Evolutionary conservation across 2,797 vertebrate species (phyloP), one percentile per base, ranked within the genome.

Genomic region (Parauchenoglanis ngamensis): DNA sequence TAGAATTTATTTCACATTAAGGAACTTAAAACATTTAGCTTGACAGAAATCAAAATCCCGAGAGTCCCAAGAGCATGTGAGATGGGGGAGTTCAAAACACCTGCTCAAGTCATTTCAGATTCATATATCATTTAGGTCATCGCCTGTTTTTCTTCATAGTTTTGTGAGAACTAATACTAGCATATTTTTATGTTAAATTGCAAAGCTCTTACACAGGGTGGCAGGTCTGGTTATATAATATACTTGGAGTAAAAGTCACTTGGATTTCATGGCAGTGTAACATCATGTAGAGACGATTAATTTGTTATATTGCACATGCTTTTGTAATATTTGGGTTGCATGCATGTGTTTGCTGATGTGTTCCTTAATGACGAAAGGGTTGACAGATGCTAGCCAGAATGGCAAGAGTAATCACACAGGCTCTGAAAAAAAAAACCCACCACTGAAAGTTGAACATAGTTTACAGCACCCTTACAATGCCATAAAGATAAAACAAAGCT

Each of bases 151-250:
- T 1, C 13, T 44, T 40, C 56, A 81, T 25, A 13, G 8, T 61
- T 80, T 25, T 81, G 28, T 10, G 76, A 35, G 17, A 80, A 59
- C 31, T 49, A 82, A 82, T 82, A 10, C 59, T n/a, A 49, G 44
- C 56, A 80, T 25, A 40, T 40, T 25, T 5, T 80, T 17, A 25
- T 13, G 23, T 59, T 17, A 44, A 17, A 28, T 21, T 52, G 13
- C 75, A 54, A 57, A 79, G 54, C 54, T 79, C 54, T 79, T 65
- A 61, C 79, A 65, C 59, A 65, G 7, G 40, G 49, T 49, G 7
- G 17, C 7, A 65, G 15, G 79, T 52, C 61, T 67, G 80, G 4
- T 67, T 67, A 82, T 52, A 80, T 40, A 79, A 40, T 59, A 65
- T 44, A 81, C 25, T 44, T 40, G 56, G 56, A 79, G 54, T 35